A percentile compares a stretch with the other conserved stretches of the same genome.
These are phyloP conservation scores for Chiroxiphia lanceolata DNA, from an alignment of 2,797 vertebrate genomes.

Conservation along the genomic window DNA sequence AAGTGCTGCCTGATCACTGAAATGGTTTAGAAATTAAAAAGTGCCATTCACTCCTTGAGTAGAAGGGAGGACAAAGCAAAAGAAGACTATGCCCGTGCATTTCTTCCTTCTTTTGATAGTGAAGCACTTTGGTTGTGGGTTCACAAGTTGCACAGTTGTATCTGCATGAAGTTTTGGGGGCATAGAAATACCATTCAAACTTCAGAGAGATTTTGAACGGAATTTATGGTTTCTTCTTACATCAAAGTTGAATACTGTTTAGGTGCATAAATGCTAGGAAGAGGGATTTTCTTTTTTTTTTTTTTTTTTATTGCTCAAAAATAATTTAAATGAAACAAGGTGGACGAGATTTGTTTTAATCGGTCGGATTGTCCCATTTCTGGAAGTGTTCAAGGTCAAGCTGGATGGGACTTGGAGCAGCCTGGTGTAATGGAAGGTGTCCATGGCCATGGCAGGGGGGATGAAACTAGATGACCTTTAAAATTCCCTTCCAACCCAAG, in stretches of 20 bases:
- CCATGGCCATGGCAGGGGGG: not conserved
- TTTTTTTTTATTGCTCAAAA: not conserved
- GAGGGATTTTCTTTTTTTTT: rapidly evolving
- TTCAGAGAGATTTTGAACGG: not conserved
- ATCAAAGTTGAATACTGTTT: not conserved
- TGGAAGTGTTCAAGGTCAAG: not conserved
- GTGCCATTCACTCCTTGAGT: not conserved
- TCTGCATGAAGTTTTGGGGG: not conserved
- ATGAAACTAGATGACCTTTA: not conserved
- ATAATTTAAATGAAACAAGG: not conserved
- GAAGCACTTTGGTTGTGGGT: not conserved
- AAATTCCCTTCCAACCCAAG: not conserved
- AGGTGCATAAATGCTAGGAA: not conserved
- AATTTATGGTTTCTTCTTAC: not conserved
- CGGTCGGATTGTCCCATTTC: not conserved
- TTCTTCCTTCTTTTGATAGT: not conserved
- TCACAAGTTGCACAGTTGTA: not conserved
- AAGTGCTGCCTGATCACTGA: not conserved
- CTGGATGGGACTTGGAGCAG: not conserved
- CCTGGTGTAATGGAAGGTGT: not conserved
- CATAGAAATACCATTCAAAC: not conserved
- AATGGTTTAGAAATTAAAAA: not conserved
- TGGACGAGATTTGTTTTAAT: not conserved
- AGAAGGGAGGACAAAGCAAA: not conserved
- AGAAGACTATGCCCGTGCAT: not conserved